These are phyloP conservation scores for Solenodon paradoxus DNA, from an alignment of 2,113 vertebrate species.

Conservation along the genomic window DNA sequence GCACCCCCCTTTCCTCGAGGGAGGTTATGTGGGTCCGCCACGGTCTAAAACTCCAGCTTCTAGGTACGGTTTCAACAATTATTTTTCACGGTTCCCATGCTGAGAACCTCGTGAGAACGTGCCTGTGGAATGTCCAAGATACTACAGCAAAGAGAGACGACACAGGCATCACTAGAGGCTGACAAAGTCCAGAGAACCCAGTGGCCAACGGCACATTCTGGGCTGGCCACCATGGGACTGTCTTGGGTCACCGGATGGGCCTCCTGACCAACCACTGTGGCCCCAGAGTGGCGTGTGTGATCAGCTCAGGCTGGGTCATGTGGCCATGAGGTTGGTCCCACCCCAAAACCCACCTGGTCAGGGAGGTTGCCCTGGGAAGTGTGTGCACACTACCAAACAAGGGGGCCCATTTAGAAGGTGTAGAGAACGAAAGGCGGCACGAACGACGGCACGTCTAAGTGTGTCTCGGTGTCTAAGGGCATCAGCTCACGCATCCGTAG, in stretches of 20 bases:
- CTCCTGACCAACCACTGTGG: not conserved
- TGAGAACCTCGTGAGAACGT: not conserved
- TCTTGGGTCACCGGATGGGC: not conserved
- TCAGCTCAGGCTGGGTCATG: not conserved
- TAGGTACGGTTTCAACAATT: not conserved
- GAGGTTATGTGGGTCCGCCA: not conserved
- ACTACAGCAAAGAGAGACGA: not conserved
- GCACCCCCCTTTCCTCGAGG: not conserved
- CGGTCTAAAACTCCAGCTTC: not conserved
- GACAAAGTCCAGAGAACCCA: not conserved
- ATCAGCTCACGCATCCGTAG: too few relatives aligned
- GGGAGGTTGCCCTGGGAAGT: not conserved
- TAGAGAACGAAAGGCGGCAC: too few relatives aligned
- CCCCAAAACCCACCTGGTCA: not conserved
- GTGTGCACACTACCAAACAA: not conserved
- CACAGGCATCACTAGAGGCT: not conserved
- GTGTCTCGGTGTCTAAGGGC: too few relatives aligned
- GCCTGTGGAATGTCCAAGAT: not conserved
- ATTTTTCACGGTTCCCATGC: not conserved
- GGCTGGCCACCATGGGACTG: not conserved
- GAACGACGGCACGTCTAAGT: too few relatives aligned
- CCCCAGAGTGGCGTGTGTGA: too few relatives aligned
- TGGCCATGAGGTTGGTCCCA: not conserved
- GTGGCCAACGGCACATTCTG: not conserved
- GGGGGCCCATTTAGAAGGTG: not conserved